Evolutionary conservation across 2,888 invertebrate species (phyloP), one percentile per base, ranked within the genome.

Genomic region (Loripinus fragilis): DNA sequence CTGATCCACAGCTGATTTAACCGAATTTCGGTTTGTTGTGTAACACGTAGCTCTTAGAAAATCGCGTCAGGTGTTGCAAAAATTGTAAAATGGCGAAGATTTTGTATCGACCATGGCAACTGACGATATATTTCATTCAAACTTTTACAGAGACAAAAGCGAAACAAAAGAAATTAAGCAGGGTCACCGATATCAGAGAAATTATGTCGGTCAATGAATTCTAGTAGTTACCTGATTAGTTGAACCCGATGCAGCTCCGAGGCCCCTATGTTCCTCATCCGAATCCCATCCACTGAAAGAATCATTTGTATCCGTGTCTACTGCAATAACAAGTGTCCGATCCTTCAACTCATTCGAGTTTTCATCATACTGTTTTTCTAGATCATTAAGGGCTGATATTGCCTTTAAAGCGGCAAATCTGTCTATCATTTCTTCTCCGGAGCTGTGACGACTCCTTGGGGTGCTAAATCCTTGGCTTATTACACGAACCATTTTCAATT

Each of bases 361-460:
- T 25, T 78, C 79, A 25, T 69, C 67, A 41, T 67, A 70, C 25
- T 69, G 25, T 30, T 33, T 48, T 74, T 77, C 74, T 2, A 74
- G 64, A 15, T 78, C 80, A 50, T 71, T 74, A 23, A 86, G 73
- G 15, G 86, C 86, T 38, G 83, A 73, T 3, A 80, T 72, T 0
- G 87, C 83, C 74, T 87, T 83, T 72, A 84, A 80, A 10, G 87
- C 88, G 0, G 83, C 77, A 68, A 84, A 81, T 68, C 85, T 81
- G 68, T 88, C 87, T 70, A 85, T 83, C 80, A 83, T 78, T 52
- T 87, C 86, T 67, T 89, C 88, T n/a, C 88, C 88, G 23, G 88
- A 89, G 65, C 86, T 87, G 70, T 89, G 88, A 25, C 88, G 85
- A 71, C 87, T 87, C 75, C 88, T 78, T 17, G 87, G 88, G 17